Evolutionary conservation across 2,888 invertebrate species (phyloP).

Genomic region (Masnerella sp.): DNA sequence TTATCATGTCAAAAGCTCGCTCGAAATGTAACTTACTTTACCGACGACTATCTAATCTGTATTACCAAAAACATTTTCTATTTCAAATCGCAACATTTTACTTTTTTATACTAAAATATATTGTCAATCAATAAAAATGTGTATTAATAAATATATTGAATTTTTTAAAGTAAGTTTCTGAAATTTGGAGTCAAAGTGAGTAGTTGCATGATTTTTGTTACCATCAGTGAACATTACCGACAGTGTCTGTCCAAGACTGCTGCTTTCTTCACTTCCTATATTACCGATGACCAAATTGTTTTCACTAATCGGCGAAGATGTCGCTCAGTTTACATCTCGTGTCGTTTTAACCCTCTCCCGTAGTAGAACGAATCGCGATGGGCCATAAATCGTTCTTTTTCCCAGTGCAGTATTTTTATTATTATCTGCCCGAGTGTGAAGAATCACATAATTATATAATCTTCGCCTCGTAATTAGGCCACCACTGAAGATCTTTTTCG

Average conservation of each 20-base stretch:
- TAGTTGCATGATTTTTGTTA: too few species aligned
- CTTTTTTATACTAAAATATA: too few species aligned
- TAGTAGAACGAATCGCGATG: slow-evolving; percentile 70
- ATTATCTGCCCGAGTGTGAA: slow-evolving; percentile 69
- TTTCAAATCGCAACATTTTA: too few species aligned
- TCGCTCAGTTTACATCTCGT: not conserved
- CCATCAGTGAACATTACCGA: not conserved
- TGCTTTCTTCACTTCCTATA: not conserved
- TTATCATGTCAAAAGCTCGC: too few species aligned
- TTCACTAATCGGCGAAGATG: not conserved
- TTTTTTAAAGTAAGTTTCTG: too few species aligned
- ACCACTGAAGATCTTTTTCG: slow-evolving; percentile 65
- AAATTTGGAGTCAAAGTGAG: too few species aligned
- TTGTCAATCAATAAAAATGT: too few species aligned
- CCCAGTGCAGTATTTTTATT: slow-evolving; percentile 62
- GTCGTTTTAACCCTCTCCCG: slow-evolving; percentile 4
- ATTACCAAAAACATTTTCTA: too few species aligned
- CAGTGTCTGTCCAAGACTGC: too few species aligned
- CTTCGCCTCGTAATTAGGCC: slow-evolving; percentile 69
- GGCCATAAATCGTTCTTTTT: slow-evolving; percentile 68
- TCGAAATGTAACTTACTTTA: too few species aligned
- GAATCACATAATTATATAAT: slow-evolving; percentile 73
- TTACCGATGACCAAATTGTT: slow-evolving; percentile 1
- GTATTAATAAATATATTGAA: too few species aligned
- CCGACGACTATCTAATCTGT: too few species aligned